Percentiles rank a stretch among this genome's conserved stretches.
Conservation (phyloP, 2,797 vertebrate genomes). For the Fistularia tabacaria region DNA sequence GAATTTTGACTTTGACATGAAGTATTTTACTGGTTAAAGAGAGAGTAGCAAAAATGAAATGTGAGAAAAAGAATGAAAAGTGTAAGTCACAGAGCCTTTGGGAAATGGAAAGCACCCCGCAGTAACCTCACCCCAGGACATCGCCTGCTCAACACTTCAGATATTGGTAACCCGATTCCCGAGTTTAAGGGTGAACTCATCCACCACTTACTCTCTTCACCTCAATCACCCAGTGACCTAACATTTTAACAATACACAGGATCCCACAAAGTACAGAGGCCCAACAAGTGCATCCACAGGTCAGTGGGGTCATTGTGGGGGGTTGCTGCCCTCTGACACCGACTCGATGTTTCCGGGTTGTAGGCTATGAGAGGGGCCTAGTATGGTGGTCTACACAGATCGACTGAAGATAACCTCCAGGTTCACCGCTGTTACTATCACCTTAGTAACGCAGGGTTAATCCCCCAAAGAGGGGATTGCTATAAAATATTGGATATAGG, state of each 20-base stretch:
- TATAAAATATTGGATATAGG: constrained; percentile 74
- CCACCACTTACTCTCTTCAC: constrained; percentile 62
- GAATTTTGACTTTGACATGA: constrained; percentile 37
- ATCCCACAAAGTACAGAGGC: constrained; percentile 58
- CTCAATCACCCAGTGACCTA: constrained; percentile 61
- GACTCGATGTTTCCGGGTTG: constrained; percentile 73
- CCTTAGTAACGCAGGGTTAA: constrained; percentile 71
- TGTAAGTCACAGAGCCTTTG: constrained; percentile 3
- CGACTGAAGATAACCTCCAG: constrained; percentile 76
- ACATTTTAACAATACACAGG: constrained; percentile 50
- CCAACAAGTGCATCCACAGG: constrained; percentile 66
- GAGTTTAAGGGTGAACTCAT: constrained; percentile 56
- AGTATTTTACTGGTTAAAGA: constrained; percentile 4
- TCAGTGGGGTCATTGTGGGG: constrained; percentile 68
- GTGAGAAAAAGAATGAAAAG: constrained; percentile 6
- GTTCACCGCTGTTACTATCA: constrained; percentile 77
- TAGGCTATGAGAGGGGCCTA: constrained; percentile 69
- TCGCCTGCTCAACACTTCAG: constrained; percentile 35
- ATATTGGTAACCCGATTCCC: constrained; percentile 52
- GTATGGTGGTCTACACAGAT: constrained; percentile 80
- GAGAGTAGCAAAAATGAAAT: constrained; percentile 24
- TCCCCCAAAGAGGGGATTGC: constrained; percentile 72
- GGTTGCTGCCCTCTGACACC: constrained; percentile 75
- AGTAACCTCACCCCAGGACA: constrained; percentile 18
- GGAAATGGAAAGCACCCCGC: constrained; percentile 22